Evolutionary conservation across 2,888 invertebrate genomes (phyloP).

Genomic region (Morpho achilles): DNA sequence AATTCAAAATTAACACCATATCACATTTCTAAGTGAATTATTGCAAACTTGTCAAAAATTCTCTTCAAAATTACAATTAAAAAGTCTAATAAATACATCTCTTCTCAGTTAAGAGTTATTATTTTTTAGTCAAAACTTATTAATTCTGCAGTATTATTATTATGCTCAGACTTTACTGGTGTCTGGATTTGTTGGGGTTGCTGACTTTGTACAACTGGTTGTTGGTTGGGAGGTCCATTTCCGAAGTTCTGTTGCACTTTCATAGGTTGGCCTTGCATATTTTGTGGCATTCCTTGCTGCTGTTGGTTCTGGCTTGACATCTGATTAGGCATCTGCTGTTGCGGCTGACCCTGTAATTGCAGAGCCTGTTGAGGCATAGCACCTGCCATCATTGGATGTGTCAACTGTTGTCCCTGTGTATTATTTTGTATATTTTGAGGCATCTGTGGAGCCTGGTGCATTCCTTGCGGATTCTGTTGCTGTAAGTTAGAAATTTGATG

Average conservation of each 20-base stretch:
- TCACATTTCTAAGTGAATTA: slow-evolving; percentile 20
- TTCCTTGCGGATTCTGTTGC: slow-evolving; percentile 42
- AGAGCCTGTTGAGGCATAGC: slow-evolving; percentile 33
- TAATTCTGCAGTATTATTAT: slow-evolving; percentile 84
- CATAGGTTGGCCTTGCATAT: slow-evolving; percentile 27
- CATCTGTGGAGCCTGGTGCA: slow-evolving; percentile 44
- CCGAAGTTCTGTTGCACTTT: slow-evolving; percentile 35
- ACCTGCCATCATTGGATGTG: slow-evolving; percentile 32
- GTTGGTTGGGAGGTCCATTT: slow-evolving; percentile 33
- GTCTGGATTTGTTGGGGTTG: slow-evolving; percentile 41
- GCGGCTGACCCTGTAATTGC: slow-evolving; percentile 33
- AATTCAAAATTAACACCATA: slow-evolving; percentile 22
- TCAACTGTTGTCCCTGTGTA: slow-evolving; percentile 37
- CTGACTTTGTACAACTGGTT: slow-evolving; percentile 33
- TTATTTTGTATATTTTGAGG: slow-evolving; percentile 43
- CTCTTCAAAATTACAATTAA: slow-evolving; percentile 30
- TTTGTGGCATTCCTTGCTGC: slow-evolving; percentile 31
- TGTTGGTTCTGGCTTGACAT: slow-evolving; percentile 29
- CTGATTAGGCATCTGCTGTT: slow-evolving; percentile 32
- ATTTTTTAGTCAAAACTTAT: slow-evolving; percentile 87
- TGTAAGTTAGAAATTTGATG: slow-evolving; percentile 41
- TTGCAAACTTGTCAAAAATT: slow-evolving; percentile 21
- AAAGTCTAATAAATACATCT: slow-evolving; percentile 52
- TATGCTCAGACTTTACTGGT: slow-evolving; percentile 59
- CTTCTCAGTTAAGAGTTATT: slow-evolving; percentile 25